phyloP scores from a whole-genome alignment of 2,113 vertebrate genomes.

The Edolisoma coerulescens region DNA sequence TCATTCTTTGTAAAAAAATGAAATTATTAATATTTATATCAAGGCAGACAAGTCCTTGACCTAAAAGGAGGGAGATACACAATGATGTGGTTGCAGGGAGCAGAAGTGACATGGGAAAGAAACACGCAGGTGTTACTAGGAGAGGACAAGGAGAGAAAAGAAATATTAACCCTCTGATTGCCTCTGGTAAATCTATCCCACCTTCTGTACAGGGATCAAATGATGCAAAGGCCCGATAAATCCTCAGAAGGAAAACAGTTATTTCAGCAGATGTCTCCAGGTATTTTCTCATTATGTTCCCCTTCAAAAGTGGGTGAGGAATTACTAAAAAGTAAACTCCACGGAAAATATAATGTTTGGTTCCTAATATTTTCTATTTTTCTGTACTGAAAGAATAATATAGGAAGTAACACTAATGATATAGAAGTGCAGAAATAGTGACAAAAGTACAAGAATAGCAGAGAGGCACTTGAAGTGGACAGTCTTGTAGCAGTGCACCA shows the following conservation, averaged over 20 bases:
- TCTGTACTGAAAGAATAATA: not conserved
- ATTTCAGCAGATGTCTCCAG: not conserved
- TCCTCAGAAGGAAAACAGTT: not conserved
- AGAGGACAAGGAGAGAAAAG: not conserved
- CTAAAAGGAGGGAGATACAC: not conserved
- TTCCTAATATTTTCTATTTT: not conserved
- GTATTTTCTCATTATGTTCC: not conserved
- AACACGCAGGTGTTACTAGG: not conserved
- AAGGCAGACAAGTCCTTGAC: slow-evolving; percentile 21
- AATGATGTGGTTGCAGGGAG: not conserved
- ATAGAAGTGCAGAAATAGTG: not conserved
- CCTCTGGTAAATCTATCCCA: not conserved
- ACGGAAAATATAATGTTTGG: not conserved
- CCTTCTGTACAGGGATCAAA: not conserved
- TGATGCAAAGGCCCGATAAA: not conserved
- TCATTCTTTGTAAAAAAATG: not conserved
- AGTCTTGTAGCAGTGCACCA: not conserved
- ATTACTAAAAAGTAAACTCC: not conserved
- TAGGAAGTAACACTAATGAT: not conserved
- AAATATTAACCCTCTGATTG: not conserved
- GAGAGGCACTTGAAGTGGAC: fast-evolving
- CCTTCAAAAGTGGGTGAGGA: not conserved
- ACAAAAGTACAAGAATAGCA: not conserved
- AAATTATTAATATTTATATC: slow-evolving; percentile 40
- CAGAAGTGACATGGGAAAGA: not conserved